Base-by-base conservation (phyloP, 2,797 vertebrate species). In the Enteromius viviparus region DNA sequence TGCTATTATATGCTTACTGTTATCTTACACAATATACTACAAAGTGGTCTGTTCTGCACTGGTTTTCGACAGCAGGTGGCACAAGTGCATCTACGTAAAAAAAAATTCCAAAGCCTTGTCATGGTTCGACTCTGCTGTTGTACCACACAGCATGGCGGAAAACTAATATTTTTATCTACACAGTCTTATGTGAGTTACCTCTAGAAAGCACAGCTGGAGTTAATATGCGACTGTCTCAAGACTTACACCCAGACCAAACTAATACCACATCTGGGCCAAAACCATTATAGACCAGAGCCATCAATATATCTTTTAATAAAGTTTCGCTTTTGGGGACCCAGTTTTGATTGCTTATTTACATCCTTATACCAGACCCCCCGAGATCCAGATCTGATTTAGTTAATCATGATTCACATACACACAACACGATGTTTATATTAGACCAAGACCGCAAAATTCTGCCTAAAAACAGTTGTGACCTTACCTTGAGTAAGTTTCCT, bases 31-130 rank as follows among this genome's bases (percentile, higher is more conserved):
- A 26, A 12, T 6, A 15, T 11, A 12, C 0, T 70, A 15, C 3
- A 7, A 42, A 42, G 21, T 70, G 40, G n/a, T 70, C 12, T 70
- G 68, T 4, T 49, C 32, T 6, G 4, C 29, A 4, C 17, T 32
- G 51, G 19, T n/a, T 68, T 32, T 82, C 47, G 71, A 69, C 81
- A 77, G 37, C 42, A 83, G 81, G 68, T 83, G 81, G 74, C 81
- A 68, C 37, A 51, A 76, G 26, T 58, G 37, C 11, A 9, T 21
- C 62, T 68, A 69, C 21, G 21, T 55, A 23, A 64, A 37, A 0
- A 29, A 19, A 23, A 0, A 0, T 51, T 64, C 17, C 9, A 15
- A 23, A n/a, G 32, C 6, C 11, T 9, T 21, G 19, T n/a, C 10
- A 37, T 34, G 71, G 5, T n/a, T 75, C 14, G 49, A 3, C 49